Conservation (phyloP, 2,797 vertebrate genomes). For the Alosa sapidissima region DNA sequence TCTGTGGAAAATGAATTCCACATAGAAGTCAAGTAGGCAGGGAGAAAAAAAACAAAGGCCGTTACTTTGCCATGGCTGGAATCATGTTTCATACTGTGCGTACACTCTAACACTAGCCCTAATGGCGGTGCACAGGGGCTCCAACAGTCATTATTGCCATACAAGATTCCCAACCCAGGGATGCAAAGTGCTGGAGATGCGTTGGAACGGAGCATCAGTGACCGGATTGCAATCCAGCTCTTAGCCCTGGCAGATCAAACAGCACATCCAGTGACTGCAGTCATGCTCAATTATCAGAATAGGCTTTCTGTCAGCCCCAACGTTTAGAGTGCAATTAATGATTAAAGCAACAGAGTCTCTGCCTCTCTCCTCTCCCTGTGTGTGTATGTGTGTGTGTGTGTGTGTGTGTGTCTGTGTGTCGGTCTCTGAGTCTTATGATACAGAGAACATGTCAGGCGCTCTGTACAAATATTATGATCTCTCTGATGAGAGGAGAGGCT, state of each 20-base stretch:
- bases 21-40: conserved; percentile 50
- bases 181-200: conserved; percentile 31
- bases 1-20: conserved; percentile 49
- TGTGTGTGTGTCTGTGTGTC: conserved; percentile 38
- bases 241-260: conserved; percentile 40
- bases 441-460: conserved; percentile 62
- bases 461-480: conserved; percentile 85
- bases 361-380: conserved; percentile 40
- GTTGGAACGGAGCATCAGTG: conserved; percentile 29
- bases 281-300: conserved; percentile 58
- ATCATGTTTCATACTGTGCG: conserved; percentile 61
- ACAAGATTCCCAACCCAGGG: background rate
- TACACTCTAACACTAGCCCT: conserved; percentile 12
- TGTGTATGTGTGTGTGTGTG: background rate
- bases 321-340: conserved; percentile 62
- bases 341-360: conserved; percentile 65
- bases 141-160: background rate
- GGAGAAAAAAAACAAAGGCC: conserved; percentile 66
- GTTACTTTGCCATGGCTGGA: conserved; percentile 67
- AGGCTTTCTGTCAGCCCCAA: conserved; percentile 49
- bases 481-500: conserved; percentile 83
- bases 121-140: background rate
- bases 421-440: conserved; percentile 57
- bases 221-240: conserved; percentile 40
- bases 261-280: conserved; percentile 52